Percentiles rank a stretch among this genome's conserved stretches.
phyloP scores from a whole-genome alignment of 2,797 vertebrate genomes.

The Hafferia zeledoni region DNA sequence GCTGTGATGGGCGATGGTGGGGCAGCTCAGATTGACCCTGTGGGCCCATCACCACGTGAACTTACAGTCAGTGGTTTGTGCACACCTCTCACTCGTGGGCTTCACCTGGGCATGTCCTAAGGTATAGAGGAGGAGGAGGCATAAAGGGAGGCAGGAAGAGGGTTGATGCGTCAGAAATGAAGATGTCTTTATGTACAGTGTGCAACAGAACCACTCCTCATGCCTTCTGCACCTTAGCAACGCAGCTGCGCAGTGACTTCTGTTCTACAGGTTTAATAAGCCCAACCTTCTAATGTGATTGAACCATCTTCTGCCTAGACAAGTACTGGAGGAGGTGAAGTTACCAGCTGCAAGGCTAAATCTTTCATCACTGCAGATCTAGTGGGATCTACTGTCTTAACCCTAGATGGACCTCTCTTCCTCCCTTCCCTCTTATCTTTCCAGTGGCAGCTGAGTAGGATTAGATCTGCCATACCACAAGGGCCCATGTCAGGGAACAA shows the following conservation, averaged over 20 bases:
- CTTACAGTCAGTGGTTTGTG: neutral
- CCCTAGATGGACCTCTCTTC: neutral
- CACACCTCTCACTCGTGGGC: neutral
- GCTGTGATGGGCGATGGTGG: neutral
- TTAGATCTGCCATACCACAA: neutral
- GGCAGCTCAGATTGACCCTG: neutral
- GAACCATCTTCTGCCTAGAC: neutral
- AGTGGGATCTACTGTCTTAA: neutral
- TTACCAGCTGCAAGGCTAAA: neutral
- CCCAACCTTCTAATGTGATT: neutral
- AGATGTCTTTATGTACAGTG: neutral
- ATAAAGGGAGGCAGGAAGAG: neutral
- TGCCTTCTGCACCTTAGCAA: neutral
- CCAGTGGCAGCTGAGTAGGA: neutral
- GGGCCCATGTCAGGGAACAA: neutral
- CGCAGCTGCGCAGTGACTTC: neutral
- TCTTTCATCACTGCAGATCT: neutral
- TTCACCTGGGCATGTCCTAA: neutral
- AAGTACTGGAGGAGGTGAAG: neutral
- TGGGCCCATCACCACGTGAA: fast-evolving
- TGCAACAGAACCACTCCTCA: neutral
- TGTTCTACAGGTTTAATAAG: neutral
- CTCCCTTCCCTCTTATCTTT: neutral
- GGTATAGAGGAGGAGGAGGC: neutral
- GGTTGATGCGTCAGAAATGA: neutral